Base-by-base conservation (phyloP, 2,888 invertebrate species). In the Bimastos eiseni region DNA sequence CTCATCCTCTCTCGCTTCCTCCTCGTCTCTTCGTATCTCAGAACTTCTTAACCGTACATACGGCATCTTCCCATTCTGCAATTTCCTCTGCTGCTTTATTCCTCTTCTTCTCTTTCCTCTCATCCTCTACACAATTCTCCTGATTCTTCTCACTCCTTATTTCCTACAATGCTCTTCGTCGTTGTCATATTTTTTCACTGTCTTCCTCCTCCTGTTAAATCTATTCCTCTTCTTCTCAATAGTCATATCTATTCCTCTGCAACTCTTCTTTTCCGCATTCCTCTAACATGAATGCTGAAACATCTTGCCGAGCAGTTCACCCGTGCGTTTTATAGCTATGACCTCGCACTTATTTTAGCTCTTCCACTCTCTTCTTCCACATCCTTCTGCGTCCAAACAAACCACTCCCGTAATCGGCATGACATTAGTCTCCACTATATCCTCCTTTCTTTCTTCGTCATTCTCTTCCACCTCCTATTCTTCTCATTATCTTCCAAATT, bases 301-400 rank as follows among this genome's bases (percentile, higher is more conserved):
- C n/a, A 70, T 70, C 70, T 70, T n/a, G 8, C 30, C 70, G n/a
- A 5, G 49, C 49, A 70, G 70, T 70, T 8, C 70, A n/a, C 8
- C 70, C 70, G n/a, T 70, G 70, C n/a, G 70, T 70, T n/a, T n/a
- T n/a, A n/a, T 70, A 70, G 70, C 70, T 70, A n/a, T 70, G 70
- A 70, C n/a, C 70, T 70, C n/a, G 70, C 70, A 70, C 70, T n/a
- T 41, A 49, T 41, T 41, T 41, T 15, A n/a, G n/a, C 41, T 15
- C 41, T 41, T 15, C 41, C 41, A 13, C 41, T 15, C 15, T 41
- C 15, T 41, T 15, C 41, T 41, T 41, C 41, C 49, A 21, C 41
- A 41, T 19, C 24, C 49, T 49, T 49, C 49, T 41, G 41, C 17
- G 17, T 1, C 24, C 49, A 49, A 24, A 21, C 70, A n/a, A n/a